Evolutionary conservation across 2,888 invertebrate genomes (phyloP).

Genomic region (Auanema freiburgensis): DNA sequence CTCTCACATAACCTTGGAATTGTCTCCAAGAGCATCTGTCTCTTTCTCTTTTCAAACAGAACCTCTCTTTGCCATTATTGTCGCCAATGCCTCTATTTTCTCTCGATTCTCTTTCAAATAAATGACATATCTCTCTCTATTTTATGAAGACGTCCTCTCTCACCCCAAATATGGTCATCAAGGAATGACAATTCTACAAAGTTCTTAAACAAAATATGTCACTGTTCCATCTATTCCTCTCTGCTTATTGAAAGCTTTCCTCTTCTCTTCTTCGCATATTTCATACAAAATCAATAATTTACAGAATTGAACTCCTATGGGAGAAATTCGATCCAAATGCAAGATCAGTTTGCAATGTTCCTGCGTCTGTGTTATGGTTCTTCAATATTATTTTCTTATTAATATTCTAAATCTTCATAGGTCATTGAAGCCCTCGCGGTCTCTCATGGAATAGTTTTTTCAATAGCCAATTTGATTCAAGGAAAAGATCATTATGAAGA

Average conservation of each 20-base stretch:
- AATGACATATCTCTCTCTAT: too few species aligned
- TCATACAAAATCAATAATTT: not conserved
- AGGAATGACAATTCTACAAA: too few species aligned
- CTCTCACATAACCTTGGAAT: not conserved
- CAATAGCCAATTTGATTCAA: not conserved
- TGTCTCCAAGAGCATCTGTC: not conserved
- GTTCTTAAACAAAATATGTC: too few species aligned
- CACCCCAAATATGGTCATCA: too few species aligned
- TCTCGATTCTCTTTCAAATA: too few species aligned
- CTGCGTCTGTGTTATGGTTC: constrained; percentile 1
- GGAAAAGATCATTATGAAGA: not conserved
- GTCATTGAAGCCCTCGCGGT: not conserved
- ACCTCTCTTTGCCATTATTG: too few species aligned
- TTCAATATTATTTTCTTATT: not conserved
- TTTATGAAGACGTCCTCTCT: too few species aligned
- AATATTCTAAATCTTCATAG: not conserved
- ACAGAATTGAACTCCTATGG: not conserved
- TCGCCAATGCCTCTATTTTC: too few species aligned
- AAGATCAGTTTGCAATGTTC: constrained; percentile 2
- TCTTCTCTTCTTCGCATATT: constrained; percentile 1
- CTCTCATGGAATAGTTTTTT: not conserved
- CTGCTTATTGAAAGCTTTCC: not conserved
- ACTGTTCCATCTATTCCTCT: not conserved
- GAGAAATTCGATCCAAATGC: constrained; percentile 2
- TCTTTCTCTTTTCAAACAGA: not conserved